A percentile compares a stretch with the other conserved stretches of the same genome.
These are phyloP conservation scores for Corythucha ciliata DNA, from an alignment of 2,888 invertebrate species.

Conservation along the genomic window DNA sequence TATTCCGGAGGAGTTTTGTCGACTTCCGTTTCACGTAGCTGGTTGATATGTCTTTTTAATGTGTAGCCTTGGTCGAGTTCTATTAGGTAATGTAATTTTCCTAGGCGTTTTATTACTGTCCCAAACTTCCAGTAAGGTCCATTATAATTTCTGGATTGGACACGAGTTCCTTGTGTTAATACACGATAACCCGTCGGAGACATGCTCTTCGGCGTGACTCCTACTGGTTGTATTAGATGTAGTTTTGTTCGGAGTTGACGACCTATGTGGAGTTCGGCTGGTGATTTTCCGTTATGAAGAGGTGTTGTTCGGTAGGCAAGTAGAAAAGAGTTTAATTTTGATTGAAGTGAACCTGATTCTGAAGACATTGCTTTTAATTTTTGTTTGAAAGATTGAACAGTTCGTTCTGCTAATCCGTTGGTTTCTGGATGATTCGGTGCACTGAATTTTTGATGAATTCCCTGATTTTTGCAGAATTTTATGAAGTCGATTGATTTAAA, in stretches of 20 bases:
- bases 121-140: too few species aligned
- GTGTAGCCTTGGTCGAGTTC: too few species aligned
- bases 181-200: too few species aligned
- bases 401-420: constrained; percentile 14
- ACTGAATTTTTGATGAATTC: constrained; percentile 15
- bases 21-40: too few species aligned
- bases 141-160: constrained; percentile 1
- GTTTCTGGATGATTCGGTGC: constrained; percentile 16
- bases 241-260: neutral
- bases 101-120: too few species aligned
- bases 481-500: constrained; percentile 19
- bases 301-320: constrained; percentile 2
- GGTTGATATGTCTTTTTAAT: too few species aligned
- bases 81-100: too few species aligned
- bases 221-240: neutral
- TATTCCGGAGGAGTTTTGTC: too few species aligned
- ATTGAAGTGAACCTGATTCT: neutral
- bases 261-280: constrained; percentile 3
- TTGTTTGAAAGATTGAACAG: constrained; percentile 10
- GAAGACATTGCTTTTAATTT: neutral
- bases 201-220: too few species aligned
- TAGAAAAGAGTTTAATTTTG: neutral
- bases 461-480: neutral
- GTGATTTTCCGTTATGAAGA: neutral
- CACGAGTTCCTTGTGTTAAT: neutral